Base-by-base conservation (phyloP, 2,888 invertebrate species). In the Cepaea hortensis region DNA sequence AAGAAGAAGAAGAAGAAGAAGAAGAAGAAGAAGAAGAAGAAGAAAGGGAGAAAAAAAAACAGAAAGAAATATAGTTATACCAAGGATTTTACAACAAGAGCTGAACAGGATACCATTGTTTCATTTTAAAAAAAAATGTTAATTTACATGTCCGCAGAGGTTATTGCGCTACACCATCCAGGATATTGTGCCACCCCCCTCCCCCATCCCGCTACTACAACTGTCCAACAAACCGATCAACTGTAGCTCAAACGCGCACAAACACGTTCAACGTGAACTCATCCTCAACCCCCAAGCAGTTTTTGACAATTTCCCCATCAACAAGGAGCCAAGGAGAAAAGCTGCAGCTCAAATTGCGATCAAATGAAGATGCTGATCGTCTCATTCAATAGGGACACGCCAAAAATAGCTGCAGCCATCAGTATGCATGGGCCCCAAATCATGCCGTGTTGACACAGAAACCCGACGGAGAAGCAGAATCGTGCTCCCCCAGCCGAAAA, bases 301-400 rank as follows among this genome's bases (percentile, higher is more conserved):
- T 83, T 83, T 73, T 83, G 75, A 75, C 83, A 83, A 83, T 83
- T 73, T 83, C 75, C 83, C 75, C 83, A 83, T 83, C 83, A 83
- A 75, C 75, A 23, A 46, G 46, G 20, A 75, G 35, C 61, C 79
- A 72, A 62, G 50, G 80, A 46, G 85, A 23, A 55, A 65, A 70
- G 70, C 48, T 35, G 15, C 55, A 48, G 55, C 70, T 79, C 23
- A 85, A 85, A 85, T 85, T 79, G 75, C 85, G 65, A 85, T 85
- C 85, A 85, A 85, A 80, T 85, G 80, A 79, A 85, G 85, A 77
- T 55, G 79, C 79, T 70, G 85, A 79, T 79, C 85, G 70, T 68
- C 80, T 80, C 72, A 85, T 85, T 85, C 79, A 85, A 85, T 79
- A 85, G 72, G 72, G 77, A 68, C 70, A 62, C 18, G 85, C 20